Base-by-base conservation (phyloP, 1,140 invertebrate genomes). In the Lepidurus packardi region DNA sequence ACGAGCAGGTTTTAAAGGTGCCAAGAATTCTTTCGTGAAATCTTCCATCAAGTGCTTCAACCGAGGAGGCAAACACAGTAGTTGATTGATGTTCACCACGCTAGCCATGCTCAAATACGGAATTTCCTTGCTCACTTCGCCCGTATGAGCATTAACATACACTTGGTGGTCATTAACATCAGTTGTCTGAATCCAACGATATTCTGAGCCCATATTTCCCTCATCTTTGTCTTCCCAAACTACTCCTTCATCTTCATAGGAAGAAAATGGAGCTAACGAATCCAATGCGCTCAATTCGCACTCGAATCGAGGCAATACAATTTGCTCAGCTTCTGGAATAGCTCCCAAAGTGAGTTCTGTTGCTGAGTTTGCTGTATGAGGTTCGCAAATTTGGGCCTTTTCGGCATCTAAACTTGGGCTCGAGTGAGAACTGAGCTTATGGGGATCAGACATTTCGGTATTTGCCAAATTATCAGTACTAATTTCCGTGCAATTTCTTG, bases 21-120 rank as follows among this genome's bases (percentile, higher is more conserved):
- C 21, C 9, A n/a, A 65, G n/a, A n/a, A 65, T 16, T 65, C 53
- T 65, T 65, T 13, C 53, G 53, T 65, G 53, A 65, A 65, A 65
- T 65, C 21, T 65, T 65, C 6, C 53, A 65, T 65, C 13, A 65
- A 65, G 6, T 65, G 53, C 13, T 65, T 65, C 13, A 65, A 65
- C 53, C 53, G 53, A n/a, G 53, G 21, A 9, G 53, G 53, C 53
- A 65, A 65, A 65, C 53, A 65, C 53, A 21, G 53, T 21, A 65
- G 8, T 7, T 21, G 16, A 16, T 65, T 9, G 8, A 65, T 65
- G 13, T 65, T 65, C 21, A 65, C 53, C 13, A 65, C 53, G 53
- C 53, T 65, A n/a, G 53, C n/a, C 21, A 7, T 65, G 13, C 53
- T 65, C n/a, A 65, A 65, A 65, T n/a, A 65, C 21, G 53, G 53